phyloP scores from a whole-genome alignment of 2,113 vertebrate species.

The Ellobius talpinus region DNA sequence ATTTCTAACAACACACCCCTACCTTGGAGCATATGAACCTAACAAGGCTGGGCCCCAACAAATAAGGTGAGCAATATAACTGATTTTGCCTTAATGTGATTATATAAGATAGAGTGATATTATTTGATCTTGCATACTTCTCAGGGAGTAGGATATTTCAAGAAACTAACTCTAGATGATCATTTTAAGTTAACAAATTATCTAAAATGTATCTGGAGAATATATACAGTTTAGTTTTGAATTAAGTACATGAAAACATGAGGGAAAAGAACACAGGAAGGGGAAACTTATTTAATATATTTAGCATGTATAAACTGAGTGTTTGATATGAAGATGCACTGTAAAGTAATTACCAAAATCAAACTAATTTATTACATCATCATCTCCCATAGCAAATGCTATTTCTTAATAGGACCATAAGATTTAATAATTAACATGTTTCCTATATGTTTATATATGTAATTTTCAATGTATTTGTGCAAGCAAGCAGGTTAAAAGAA shows the following conservation, averaged over 20 bases:
- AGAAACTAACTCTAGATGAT: conserved; percentile 3
- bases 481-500: background rate
- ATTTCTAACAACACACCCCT: no score
- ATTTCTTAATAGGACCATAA: background rate
- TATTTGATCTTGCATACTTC: background rate
- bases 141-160: background rate
- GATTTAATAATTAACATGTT: background rate
- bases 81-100: background rate
- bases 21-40: no score
- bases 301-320: background rate
- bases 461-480: background rate
- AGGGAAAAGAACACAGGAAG: background rate
- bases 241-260: background rate
- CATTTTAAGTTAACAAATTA: conserved; percentile 15
- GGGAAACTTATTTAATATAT: background rate
- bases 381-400: background rate
- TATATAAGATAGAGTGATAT: conserved; percentile 8
- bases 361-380: background rate
- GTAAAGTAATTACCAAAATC: background rate
- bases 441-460: background rate
- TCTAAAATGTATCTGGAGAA: background rate
- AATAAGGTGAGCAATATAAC: background rate
- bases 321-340: background rate
- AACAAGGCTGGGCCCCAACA: no score
- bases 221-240: background rate